These are phyloP conservation scores for Lates japonicus DNA, from an alignment of 2,797 vertebrate species.

Conservation along the genomic window DNA sequence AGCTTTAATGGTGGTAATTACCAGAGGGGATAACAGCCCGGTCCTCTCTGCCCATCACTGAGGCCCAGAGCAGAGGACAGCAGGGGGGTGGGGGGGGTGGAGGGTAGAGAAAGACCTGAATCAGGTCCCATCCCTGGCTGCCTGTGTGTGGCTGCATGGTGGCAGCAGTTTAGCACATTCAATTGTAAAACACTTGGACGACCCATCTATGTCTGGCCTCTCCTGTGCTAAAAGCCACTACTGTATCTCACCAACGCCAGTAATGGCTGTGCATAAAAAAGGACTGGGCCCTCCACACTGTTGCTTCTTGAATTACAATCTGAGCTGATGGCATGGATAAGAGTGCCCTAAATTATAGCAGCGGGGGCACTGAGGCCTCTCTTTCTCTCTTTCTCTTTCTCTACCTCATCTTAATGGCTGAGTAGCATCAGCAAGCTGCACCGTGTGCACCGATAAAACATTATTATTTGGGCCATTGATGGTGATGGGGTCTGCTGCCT, in stretches of 20 bases:
- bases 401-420: slow-evolving; percentile 68
- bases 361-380: slow-evolving; percentile 71
- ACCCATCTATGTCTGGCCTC: slow-evolving; percentile 86
- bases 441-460: slow-evolving; percentile 76
- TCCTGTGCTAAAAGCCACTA: slow-evolving; percentile 88
- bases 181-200: slow-evolving; percentile 91
- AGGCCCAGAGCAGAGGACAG: slow-evolving; percentile 83
- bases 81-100: slow-evolving; percentile 47
- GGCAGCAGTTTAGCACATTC: slow-evolving; percentile 87
- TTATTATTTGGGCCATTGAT: slow-evolving; percentile 82
- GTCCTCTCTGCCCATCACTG: slow-evolving; percentile 83
- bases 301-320: slow-evolving; percentile 90
- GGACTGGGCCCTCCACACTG: slow-evolving; percentile 78
- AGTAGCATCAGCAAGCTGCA: slow-evolving; percentile 71
- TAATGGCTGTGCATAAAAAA: slow-evolving; percentile 85
- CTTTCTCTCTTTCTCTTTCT: slow-evolving; percentile 53
- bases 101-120: slow-evolving; percentile 66
- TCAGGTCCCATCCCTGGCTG: slow-evolving; percentile 68
- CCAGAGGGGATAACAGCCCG: slow-evolving; percentile 84
- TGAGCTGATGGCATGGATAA: slow-evolving; percentile 86
- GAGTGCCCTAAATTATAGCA: slow-evolving; percentile 86
- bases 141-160: slow-evolving; percentile 76
- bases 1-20: slow-evolving; percentile 89
- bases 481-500: slow-evolving; percentile 74
- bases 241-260: slow-evolving; percentile 85